Evolutionary conservation across 2,888 invertebrate species (phyloP).

Genomic region (Anthophora plumipes): DNA sequence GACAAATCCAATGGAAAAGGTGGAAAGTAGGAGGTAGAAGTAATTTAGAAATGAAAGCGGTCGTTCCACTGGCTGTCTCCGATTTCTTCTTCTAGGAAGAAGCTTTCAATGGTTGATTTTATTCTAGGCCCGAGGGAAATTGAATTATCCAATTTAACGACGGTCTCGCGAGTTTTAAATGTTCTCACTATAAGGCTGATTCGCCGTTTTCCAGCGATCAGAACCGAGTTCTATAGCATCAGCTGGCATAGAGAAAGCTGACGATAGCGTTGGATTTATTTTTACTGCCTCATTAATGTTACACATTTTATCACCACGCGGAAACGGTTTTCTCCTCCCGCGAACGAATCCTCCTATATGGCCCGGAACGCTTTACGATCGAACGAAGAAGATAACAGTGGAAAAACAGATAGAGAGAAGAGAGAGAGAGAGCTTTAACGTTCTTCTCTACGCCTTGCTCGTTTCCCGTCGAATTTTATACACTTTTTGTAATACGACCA

Average conservation of each 20-base stretch:
- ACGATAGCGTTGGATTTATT: conserved; percentile 80
- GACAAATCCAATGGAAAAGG: conserved; percentile 42
- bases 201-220: not conserved
- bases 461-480: conserved; percentile 54
- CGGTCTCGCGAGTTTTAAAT: conserved; percentile 49
- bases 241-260: conserved; percentile 56
- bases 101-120: conserved; percentile 46
- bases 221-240: not conserved
- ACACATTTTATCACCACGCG: conserved; percentile 79
- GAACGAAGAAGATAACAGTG: conserved; percentile 57
- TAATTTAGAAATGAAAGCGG: conserved; percentile 45
- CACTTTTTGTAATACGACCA: conserved; percentile 33
- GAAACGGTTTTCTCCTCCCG: conserved; percentile 51
- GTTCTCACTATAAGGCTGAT: conserved; percentile 10
- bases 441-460: conserved; percentile 21
- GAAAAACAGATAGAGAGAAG: conserved; percentile 1
- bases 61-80: conserved; percentile 18
- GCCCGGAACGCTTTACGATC: conserved; percentile 60
- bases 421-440: conserved; percentile 49
- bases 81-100: conserved; percentile 4
- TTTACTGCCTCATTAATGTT: conserved; percentile 82
- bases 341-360: conserved; percentile 66
- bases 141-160: conserved; percentile 64
- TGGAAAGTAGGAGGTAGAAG: too few species aligned
- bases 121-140: conserved; percentile 45